Base-by-base conservation (phyloP, 2,113 vertebrate genomes). In the Thomomys bottae region DNA sequence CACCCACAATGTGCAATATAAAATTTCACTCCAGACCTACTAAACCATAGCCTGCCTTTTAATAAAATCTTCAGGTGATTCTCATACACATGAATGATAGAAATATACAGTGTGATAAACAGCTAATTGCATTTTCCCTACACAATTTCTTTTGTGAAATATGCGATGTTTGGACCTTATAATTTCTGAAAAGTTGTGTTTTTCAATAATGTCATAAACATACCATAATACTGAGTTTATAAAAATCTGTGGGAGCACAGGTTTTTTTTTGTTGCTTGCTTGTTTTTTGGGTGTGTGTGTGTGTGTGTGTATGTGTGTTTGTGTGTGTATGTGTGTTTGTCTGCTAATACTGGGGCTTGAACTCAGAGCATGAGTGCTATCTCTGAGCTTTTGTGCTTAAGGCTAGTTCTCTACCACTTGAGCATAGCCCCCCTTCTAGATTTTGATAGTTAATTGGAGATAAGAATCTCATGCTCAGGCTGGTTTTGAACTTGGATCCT, bases 181-280 rank as follows among this genome's bases (percentile, higher is more conserved):
- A 32, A 66, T 36, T 28, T 89, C 63, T 78, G 59, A 78, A 78
- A 88, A 88, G 2, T 75, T 83, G 49, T 54, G 49, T 11, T 18
- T 91, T 93, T 90, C 40, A 87, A 34, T 21, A 66, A 91, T 66
- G 64, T n/a, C 28, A 18, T 68, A 77, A 54, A 54, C 49, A 54
- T 68, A 76, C 84, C 38, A 81, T 77, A 93, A 81, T 36, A 54
- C 6, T 17, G 66, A 72, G 28, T 40, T 78, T 38, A n/a, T 76
- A 57, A 85, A 78, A 89, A 67, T 70, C 26, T 82, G 67, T 59
- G 5, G 24, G 36, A 79, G 61, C 20, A 26, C 49, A 54, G 49
- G 49, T 17, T 54, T 54, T 54, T 54, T 54, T 1, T 49, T 49
- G 45, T 17, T 54, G 49, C 18, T 54, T 54, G 49, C 49, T 54